These are phyloP conservation scores for Eulemur rufifrons DNA, from an alignment of 2,113 vertebrate genomes.

Conservation along the genomic window DNA sequence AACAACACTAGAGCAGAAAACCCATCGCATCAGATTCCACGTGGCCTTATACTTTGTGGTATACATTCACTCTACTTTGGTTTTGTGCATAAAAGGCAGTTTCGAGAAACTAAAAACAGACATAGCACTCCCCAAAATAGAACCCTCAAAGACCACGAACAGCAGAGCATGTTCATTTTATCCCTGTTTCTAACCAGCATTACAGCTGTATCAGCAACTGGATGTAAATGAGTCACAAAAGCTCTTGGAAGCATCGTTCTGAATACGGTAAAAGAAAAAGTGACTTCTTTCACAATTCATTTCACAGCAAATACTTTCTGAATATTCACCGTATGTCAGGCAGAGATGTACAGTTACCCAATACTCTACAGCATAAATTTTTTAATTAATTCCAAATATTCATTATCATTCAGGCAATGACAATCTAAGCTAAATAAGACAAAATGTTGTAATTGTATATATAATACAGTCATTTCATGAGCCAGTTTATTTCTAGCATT, in stretches of 20 bases:
- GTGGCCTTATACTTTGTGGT: not conserved
- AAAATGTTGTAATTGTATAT: not conserved
- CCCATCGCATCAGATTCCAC: not conserved
- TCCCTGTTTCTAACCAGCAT: not conserved
- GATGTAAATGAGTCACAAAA: not conserved
- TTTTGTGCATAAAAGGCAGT: constrained; percentile 49
- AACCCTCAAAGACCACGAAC: constrained; percentile 14
- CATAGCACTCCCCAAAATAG: constrained; percentile 26
- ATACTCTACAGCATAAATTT: too few relatives aligned
- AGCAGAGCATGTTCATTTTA: not conserved
- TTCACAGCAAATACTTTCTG: not conserved
- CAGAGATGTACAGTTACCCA: rapidly evolving
- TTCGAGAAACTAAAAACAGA: constrained; percentile 63
- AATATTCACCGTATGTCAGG: not conserved
- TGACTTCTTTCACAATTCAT: not conserved
- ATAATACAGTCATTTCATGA: not conserved
- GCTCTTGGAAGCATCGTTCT: not conserved
- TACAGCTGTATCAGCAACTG: not conserved
- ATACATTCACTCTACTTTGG: not conserved
- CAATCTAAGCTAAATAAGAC: not conserved
- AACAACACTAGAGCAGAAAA: not conserved
- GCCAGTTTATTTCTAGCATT: not conserved
- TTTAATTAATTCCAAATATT: not conserved
- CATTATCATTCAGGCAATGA: not conserved
- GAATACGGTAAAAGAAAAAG: not conserved